Percentiles rank a stretch among this genome's conserved stretches.
phyloP scores from a whole-genome alignment of 2,113 vertebrate species.

The Sapajus apella region DNA sequence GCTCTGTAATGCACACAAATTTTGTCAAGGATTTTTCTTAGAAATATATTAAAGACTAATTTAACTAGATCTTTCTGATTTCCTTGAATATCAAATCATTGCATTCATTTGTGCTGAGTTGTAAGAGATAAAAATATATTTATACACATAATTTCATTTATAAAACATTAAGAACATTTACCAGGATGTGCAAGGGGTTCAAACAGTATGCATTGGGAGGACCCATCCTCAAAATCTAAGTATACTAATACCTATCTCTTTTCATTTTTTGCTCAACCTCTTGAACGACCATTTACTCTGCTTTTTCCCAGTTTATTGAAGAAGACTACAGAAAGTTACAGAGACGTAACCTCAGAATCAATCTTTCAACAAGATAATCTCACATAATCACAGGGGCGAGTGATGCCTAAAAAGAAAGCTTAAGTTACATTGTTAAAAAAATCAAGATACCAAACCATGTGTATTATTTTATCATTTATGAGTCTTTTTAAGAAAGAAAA shows the following conservation, averaged over 20 bases:
- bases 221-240: background rate
- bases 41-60: background rate
- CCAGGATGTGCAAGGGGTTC: background rate
- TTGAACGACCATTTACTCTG: background rate
- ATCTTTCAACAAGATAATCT: background rate
- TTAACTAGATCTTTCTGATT: background rate
- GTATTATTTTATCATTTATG: background rate
- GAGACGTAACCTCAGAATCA: background rate
- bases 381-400: background rate
- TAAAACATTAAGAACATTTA: slow-evolving; percentile 30
- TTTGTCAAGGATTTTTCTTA: slow-evolving; percentile 11
- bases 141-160: background rate
- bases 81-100: slow-evolving; percentile 30
- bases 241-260: background rate
- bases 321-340: background rate
- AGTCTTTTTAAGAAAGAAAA: background rate
- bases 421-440: background rate
- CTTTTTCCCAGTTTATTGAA: background rate
- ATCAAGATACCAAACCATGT: background rate
- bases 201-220: background rate
- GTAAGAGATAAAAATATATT: background rate
- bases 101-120: background rate
- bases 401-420: background rate
- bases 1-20: background rate
- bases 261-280: background rate